A percentile compares a stretch with the other conserved stretches of the same genome.
phyloP scores from a whole-genome alignment of 2,888 invertebrate species.

The Lydus trimaculatus region DNA sequence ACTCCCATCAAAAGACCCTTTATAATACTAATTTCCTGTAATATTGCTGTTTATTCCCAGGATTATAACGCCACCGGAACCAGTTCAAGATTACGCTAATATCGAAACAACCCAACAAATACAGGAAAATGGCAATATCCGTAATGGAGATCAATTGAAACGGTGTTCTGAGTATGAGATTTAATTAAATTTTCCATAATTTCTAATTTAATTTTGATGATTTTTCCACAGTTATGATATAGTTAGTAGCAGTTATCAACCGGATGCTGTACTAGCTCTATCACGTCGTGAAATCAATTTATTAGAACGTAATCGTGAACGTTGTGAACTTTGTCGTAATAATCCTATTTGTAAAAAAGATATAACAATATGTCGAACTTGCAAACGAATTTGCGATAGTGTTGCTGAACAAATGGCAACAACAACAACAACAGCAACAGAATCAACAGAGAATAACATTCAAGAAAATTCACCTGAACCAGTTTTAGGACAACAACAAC shows the following conservation, averaged over 20 bases:
- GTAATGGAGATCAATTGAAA: conserved; percentile 9
- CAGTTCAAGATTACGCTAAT: conserved; percentile 8
- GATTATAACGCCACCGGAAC: conserved; percentile 10
- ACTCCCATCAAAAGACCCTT: not conserved
- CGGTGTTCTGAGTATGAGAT: not conserved
- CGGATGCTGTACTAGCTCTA: not conserved
- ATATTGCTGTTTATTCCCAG: not conserved
- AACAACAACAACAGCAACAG: not conserved
- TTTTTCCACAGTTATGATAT: conserved; percentile 4
- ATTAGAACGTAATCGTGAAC: not conserved
- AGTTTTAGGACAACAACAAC: not conserved
- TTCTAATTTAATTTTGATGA: not conserved
- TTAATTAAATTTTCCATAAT: not conserved
- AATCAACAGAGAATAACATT: not conserved
- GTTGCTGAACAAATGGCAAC: not conserved
- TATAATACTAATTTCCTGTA: not conserved
- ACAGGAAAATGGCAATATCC: conserved; percentile 21
- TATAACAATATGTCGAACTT: not conserved
- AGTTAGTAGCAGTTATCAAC: conserved; percentile 3
- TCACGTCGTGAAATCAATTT: not conserved
- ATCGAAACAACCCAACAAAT: conserved; percentile 8
- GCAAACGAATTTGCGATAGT: not conserved
- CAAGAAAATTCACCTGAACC: not conserved
- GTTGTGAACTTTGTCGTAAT: not conserved
- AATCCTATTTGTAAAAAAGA: not conserved